phyloP scores from a whole-genome alignment of 2,113 vertebrate genomes.

The Aegithalos caudatus region DNA sequence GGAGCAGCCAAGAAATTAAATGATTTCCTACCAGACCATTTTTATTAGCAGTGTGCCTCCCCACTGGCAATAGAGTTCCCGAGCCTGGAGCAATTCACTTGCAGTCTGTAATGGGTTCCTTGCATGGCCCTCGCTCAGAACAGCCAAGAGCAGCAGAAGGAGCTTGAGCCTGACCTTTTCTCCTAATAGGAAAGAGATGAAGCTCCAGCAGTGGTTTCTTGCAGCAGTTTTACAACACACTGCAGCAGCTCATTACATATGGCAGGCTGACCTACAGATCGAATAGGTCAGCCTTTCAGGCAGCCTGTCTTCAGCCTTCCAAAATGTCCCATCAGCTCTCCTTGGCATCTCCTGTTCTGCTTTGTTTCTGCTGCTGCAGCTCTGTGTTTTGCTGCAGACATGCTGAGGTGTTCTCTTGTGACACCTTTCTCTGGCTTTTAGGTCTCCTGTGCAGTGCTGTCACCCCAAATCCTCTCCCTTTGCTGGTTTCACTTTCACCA shows the following conservation, averaged over 20 bases:
- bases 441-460: neutral
- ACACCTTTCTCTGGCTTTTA: neutral
- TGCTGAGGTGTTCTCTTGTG: neutral
- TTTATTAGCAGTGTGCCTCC: conserved; percentile 22
- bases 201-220: conserved; percentile 39
- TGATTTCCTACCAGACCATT: neutral
- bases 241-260: conserved; percentile 30
- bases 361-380: neutral
- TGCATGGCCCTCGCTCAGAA: conserved; percentile 19
- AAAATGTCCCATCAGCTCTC: neutral
- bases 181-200: conserved; percentile 49
- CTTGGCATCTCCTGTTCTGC: neutral
- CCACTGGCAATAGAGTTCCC: neutral
- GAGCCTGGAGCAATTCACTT: conserved; percentile 1
- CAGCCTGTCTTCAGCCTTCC: conserved; percentile 30
- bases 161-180: conserved; percentile 52
- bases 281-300: conserved; percentile 31
- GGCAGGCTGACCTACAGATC: conserved; percentile 55
- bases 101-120: conserved; percentile 25
- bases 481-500: neutral
- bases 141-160: conserved; percentile 50
- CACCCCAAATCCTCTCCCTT: neutral
- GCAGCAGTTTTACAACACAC: conserved; percentile 1
- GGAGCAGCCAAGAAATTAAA: conserved; percentile 35
- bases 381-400: neutral